Evolutionary conservation across 2,888 invertebrate species (phyloP).

Genomic region (Meganola albula): DNA sequence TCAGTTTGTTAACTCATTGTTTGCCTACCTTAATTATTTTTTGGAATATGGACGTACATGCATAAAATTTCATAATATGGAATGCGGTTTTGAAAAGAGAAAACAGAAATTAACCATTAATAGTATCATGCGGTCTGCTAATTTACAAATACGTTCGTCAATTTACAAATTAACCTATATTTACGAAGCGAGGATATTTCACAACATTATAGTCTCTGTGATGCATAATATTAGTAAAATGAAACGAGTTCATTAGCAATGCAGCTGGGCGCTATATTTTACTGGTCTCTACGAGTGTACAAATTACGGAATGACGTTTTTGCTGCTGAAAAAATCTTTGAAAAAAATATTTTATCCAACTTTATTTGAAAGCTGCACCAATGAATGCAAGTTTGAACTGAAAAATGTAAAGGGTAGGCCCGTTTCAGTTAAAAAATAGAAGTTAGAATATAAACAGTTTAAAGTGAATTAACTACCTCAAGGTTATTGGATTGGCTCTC

Average conservation of each 20-base stretch:
- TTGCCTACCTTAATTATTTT: too few species aligned
- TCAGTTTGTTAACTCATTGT: too few species aligned
- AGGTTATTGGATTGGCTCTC: too few species aligned
- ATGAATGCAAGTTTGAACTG: too few species aligned
- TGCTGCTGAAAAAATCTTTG: slow-evolving; percentile 47
- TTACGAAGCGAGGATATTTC: slow-evolving; percentile 28
- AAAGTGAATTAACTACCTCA: too few species aligned
- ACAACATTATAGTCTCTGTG: slow-evolving; percentile 35
- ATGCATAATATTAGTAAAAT: slow-evolving; percentile 60
- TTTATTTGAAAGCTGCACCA: slow-evolving; percentile 27
- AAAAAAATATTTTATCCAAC: slow-evolving; percentile 36
- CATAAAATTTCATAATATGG: too few species aligned
- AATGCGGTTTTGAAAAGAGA: too few species aligned
- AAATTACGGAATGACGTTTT: slow-evolving; percentile 56
- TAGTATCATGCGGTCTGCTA: slow-evolving; percentile 15
- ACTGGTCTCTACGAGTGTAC: slow-evolving; percentile 50
- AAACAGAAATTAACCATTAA: slow-evolving; percentile 6
- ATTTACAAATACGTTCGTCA: slow-evolving; percentile 22
- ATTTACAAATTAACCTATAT: slow-evolving; percentile 27
- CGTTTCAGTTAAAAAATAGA: too few species aligned
- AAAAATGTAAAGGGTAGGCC: too few species aligned
- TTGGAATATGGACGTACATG: too few species aligned
- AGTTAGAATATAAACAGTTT: too few species aligned
- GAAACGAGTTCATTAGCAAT: slow-evolving; percentile 64
- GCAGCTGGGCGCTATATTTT: slow-evolving; percentile 64